Percentiles rank a stretch among this genome's conserved stretches.
Conservation (phyloP, 1,140 invertebrate species). For the Drosophila obscura region DNA sequence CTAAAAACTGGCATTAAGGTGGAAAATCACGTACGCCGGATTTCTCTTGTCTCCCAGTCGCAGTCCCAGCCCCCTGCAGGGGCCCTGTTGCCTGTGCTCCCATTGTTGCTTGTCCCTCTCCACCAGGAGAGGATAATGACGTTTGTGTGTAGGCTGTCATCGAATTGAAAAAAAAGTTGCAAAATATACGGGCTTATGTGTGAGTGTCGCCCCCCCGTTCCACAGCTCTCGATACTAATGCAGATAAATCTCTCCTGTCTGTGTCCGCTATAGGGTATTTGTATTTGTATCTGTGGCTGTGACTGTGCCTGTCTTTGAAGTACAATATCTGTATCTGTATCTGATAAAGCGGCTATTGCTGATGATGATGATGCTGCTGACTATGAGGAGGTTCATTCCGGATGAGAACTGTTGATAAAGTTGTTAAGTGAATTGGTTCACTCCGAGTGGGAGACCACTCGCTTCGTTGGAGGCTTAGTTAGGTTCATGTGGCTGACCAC, state of each 20-base stretch:
- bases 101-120: neutral
- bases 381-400: constrained; percentile 9
- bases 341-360: constrained; percentile 19
- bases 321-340: neutral
- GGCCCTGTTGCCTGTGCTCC: too few species aligned
- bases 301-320: neutral
- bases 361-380: constrained; percentile 12
- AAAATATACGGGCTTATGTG: constrained; percentile 48
- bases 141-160: constrained; percentile 36
- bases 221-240: too few species aligned
- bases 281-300: neutral
- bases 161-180: constrained; percentile 75
- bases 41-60: constrained; percentile 48
- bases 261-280: neutral
- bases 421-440: constrained; percentile 74
- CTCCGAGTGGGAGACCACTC: constrained; percentile 3
- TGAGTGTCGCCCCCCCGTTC: too few species aligned
- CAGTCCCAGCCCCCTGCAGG: constrained; percentile 15
- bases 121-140: constrained; percentile 18
- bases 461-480: constrained; percentile 50
- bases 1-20: constrained; percentile 74
- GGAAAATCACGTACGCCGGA: constrained; percentile 79
- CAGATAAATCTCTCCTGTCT: too few species aligned
- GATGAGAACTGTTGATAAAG: constrained; percentile 61
- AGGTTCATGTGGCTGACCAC: constrained; percentile 25